Evolutionary conservation across 2,797 vertebrate species (phyloP), one percentile per base, ranked within the genome.

Genomic region (Trematomus bernacchii): DNA sequence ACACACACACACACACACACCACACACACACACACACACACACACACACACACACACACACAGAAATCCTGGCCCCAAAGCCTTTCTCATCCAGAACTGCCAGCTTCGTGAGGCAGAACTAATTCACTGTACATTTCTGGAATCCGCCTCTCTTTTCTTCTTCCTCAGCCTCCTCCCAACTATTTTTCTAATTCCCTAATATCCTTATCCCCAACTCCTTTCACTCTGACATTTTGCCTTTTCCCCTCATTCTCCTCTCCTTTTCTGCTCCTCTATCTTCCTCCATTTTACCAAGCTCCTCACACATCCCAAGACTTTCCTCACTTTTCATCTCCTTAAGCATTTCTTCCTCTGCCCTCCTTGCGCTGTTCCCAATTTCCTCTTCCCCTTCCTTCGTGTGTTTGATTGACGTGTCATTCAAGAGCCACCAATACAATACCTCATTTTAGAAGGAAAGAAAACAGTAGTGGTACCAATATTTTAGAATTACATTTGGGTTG

Each of bases 91-190:
- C 79, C 79, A 73, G 69, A 90, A 76, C 83, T 79, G 83, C 77
- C 84, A 79, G 79, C 82, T 87, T 84, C 77, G 86, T 83, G 85
- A 85, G 54, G 88, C 89, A 85, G 85, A 91, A 86, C 90, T 85
- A 87, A 90, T 90, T 88, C 85, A 86, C 87, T 89, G 79, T 87
- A 88, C 87, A 82, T 77, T 91, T 85, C 77, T 76, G 79, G 68
- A 83, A 76, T 84, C 73, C 44, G 48, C 60, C 72, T 75, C 73
- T 79, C 74, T 77, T 74, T 66, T 71, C 30, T 53, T 71, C 67
- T 63, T 63, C 70, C 71, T 67, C 43, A 73, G 73, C 75, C 79
- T 74, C 60, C 70, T 71, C 70, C 70, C 78, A 71, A 83, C 73
- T 83, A 78, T 74, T 64, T 76, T 68, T 83, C 66, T 81, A 85